phyloP scores from a whole-genome alignment of 2,113 vertebrate genomes.

The Oryzias melastigma region DNA sequence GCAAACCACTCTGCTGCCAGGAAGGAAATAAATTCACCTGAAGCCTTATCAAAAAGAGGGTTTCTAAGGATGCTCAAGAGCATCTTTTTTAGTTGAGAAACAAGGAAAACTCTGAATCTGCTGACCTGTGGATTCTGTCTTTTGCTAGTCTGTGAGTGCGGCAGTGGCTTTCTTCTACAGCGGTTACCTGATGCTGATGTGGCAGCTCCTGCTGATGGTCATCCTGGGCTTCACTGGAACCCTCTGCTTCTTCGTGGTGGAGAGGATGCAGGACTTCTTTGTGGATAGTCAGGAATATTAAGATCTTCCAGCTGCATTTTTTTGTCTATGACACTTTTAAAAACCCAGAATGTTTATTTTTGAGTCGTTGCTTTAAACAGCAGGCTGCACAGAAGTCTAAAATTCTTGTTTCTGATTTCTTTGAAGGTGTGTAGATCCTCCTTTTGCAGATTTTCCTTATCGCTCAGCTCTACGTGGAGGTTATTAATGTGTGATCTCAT shows the following conservation, averaged over 20 bases:
- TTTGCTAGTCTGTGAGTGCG: conserved; percentile 87
- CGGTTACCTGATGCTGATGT: conserved; percentile 89
- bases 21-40: conserved; percentile 53
- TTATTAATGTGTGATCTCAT: conserved; percentile 13
- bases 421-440: conserved; percentile 1
- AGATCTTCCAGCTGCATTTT: neutral
- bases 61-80: conserved; percentile 1
- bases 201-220: conserved; percentile 96
- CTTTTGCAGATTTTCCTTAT: conserved; percentile 11
- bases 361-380: too few relatives aligned
- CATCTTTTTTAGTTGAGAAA: neutral
- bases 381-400: neutral
- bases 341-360: too few relatives aligned
- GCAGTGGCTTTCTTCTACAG: conserved; percentile 97
- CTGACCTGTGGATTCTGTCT: neutral
- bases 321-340: conserved; percentile 4
- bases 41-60: conserved; percentile 30
- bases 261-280: conserved; percentile 69
- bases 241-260: conserved; percentile 90
- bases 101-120: neutral
- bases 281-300: conserved; percentile 64
- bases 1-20: conserved; percentile 27
- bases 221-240: conserved; percentile 88
- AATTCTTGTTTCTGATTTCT: neutral
- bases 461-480: neutral